A percentile compares a stretch with the other conserved stretches of the same genome.
Evolutionary conservation across 2,888 invertebrate species (phyloP).

Genomic region (Tupiocoris notatus): DNA sequence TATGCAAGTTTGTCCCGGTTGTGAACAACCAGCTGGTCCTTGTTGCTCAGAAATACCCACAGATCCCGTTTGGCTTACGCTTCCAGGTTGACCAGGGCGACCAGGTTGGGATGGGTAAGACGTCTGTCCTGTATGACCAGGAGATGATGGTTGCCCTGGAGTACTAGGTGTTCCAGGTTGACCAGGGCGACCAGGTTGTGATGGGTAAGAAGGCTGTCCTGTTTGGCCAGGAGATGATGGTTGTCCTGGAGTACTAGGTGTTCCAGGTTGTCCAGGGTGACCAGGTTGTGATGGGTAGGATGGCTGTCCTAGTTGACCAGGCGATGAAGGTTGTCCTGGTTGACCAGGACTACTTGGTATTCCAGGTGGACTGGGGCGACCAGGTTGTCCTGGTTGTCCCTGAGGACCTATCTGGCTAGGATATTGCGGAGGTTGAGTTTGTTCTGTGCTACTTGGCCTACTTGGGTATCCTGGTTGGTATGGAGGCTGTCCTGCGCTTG

Average conservation of each 20-base stretch:
- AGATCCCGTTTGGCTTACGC: slow-evolving; percentile 51
- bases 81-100: slow-evolving; percentile 44
- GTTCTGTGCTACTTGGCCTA: neutral
- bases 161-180: slow-evolving; percentile 44
- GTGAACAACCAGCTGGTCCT: slow-evolving; percentile 20
- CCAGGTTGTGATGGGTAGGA: slow-evolving; percentile 20
- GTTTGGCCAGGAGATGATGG: slow-evolving; percentile 48
- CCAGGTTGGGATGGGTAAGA: slow-evolving; percentile 47
- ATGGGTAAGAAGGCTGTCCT: slow-evolving; percentile 47
- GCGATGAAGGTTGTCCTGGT: slow-evolving; percentile 46
- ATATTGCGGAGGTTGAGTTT: neutral
- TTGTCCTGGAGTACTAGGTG: slow-evolving; percentile 48
- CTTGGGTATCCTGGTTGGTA: neutral
- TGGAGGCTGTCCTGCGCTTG: neutral
- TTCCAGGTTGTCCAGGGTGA: slow-evolving; percentile 46
- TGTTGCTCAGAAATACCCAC: slow-evolving; percentile 49
- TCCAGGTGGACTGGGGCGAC: no score
- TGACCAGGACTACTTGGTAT: no score
- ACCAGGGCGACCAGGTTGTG: slow-evolving; percentile 46
- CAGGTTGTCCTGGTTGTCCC: neutral
- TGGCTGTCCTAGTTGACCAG: slow-evolving; percentile 11
- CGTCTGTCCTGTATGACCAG: slow-evolving; percentile 50
- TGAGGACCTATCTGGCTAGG: no score
- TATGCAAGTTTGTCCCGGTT: neutral
- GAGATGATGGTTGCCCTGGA: slow-evolving; percentile 47